Conservation (phyloP, 2,888 invertebrate species). For the Pyrrhia umbra region DNA sequence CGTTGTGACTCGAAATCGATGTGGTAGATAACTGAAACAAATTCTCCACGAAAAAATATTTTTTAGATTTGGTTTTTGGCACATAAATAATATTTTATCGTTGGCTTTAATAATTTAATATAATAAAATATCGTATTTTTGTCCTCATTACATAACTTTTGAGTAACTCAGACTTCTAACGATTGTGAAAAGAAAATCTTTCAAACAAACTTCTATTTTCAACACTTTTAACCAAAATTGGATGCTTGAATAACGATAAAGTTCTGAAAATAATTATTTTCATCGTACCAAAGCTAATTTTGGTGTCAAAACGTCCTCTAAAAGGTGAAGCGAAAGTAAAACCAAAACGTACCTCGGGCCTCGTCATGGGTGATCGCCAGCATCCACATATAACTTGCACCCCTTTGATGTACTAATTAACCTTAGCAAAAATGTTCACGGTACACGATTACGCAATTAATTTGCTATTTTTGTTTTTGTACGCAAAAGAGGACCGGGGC, state of each 20-base stretch:
- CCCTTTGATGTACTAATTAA: slow-evolving; percentile 80
- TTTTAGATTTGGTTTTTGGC: not conserved
- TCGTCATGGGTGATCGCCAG: slow-evolving; percentile 63
- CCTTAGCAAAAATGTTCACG: slow-evolving; percentile 77
- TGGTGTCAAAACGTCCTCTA: slow-evolving; percentile 29
- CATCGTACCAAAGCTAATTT: slow-evolving; percentile 36
- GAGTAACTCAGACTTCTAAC: slow-evolving; percentile 2
- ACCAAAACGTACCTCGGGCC: slow-evolving; percentile 70
- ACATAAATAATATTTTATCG: slow-evolving; percentile 32
- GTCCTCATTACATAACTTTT: slow-evolving; percentile 50
- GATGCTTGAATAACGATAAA: not conserved
- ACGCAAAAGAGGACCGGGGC: slow-evolving; percentile 79
- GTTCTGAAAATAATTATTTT: slow-evolving; percentile 20
- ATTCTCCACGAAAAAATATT: slow-evolving; percentile 9
- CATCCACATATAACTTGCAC: slow-evolving; percentile 65
- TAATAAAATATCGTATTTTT: not conserved
- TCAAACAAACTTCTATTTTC: not conserved
- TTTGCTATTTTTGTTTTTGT: slow-evolving; percentile 89
- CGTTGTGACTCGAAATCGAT: not conserved
- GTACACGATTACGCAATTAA: slow-evolving; percentile 87
- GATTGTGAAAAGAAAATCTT: not conserved
- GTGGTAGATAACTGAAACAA: slow-evolving; percentile 19
- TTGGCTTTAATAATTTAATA: slow-evolving; percentile 18
- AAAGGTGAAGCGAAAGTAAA: slow-evolving; percentile 53
- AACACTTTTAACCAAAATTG: not conserved